phyloP scores from a whole-genome alignment of 2,113 vertebrate species.

The Pterophyllum scalare region DNA sequence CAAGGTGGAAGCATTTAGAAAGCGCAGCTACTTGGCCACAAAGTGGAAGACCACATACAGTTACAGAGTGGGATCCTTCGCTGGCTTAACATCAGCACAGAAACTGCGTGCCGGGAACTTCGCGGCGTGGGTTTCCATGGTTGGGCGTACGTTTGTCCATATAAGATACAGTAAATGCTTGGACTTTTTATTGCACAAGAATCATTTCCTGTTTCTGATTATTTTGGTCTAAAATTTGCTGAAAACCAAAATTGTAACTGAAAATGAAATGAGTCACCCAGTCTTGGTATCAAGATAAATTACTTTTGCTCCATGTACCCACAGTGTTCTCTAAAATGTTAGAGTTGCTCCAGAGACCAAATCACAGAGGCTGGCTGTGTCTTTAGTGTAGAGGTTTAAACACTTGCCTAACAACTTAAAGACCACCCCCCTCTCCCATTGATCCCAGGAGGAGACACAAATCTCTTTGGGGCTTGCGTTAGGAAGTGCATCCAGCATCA shows the following conservation, averaged over 20 bases:
- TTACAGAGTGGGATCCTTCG: neutral
- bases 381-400: neutral
- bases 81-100: neutral
- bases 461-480: neutral
- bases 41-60: too few relatives aligned
- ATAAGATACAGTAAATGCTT: neutral
- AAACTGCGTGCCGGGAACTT: neutral
- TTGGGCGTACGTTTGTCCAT: neutral
- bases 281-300: neutral
- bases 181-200: too few relatives aligned
- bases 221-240: neutral
- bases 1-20: neutral
- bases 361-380: slow-evolving; percentile 9
- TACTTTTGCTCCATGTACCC: neutral
- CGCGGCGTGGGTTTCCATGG: neutral
- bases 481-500: neutral
- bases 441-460: neutral
- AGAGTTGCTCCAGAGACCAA: neutral
- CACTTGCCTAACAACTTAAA: neutral
- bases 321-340: neutral
- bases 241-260: neutral
- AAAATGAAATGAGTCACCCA: neutral
- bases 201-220: neutral
- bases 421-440: neutral
- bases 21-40: neutral